Base-by-base conservation (phyloP, 2,888 invertebrate genomes). In the Caradrina clavipalpis region DNA sequence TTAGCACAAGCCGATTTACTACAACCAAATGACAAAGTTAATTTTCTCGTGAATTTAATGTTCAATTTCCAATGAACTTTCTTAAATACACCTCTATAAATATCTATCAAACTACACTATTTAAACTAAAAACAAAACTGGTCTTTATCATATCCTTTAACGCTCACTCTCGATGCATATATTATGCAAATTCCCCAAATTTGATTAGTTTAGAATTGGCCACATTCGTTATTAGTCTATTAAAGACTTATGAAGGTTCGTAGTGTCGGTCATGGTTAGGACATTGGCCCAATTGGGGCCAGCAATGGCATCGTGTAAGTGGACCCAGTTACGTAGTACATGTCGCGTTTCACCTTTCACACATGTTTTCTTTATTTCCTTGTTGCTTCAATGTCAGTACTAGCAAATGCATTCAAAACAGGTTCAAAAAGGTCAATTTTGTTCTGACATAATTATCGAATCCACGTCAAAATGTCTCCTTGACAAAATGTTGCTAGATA, bases 141-240 rank as follows among this genome's bases (percentile, higher is more conserved):
- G 39, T 50, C 0, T 35, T 8, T 59, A n/a, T 22, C n/a, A 17
- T 49, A 5, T 19, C 21, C 19, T 17, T 55, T 31, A 7, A 17
- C 63, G 26, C 2, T 13, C 5, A 31, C 21, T 60, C 39, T 51
- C 10, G 19, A 19, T 50, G 47, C 72, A 77, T 77, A 47, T 61
- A 58, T 65, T 65, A 76, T 55, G 65, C 47, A 35, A 78, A 76
- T 62, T 19, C 4, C 17, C 7, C n/a, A 11, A 58, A 55, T 55
- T 65, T 66, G 11, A 22, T 54, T 55, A 10, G 31, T 76, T 76
- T 76, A 73, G 61, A 62, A 73, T 62, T 66, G 26, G 50, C 39
- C 13, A 55, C 17, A 5, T 17, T 39, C 0, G 49, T 53, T 39
- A 51, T 31, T 19, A 26, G 49, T 22, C 17, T 17, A 45, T 45